Percentiles rank a stretch among this genome's conserved stretches.
Evolutionary conservation across 2,113 vertebrate genomes (phyloP).

Genomic region (Martes martes): DNA sequence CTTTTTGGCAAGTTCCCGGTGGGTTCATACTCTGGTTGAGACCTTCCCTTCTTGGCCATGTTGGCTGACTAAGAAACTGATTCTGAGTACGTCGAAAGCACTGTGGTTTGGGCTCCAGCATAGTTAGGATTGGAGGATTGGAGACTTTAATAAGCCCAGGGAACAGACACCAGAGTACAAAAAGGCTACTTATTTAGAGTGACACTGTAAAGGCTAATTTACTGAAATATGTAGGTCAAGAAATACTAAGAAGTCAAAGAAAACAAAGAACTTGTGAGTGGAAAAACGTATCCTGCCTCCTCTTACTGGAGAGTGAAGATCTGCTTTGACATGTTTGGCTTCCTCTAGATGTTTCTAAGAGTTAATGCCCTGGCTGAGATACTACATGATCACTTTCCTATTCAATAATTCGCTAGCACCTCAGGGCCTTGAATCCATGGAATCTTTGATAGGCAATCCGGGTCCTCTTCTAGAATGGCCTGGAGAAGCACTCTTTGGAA

Average conservation of each 20-base stretch:
- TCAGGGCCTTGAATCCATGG: background rate
- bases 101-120: background rate
- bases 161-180: background rate
- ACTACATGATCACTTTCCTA: background rate
- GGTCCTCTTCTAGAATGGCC: background rate
- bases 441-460: background rate
- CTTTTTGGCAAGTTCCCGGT: background rate
- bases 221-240: background rate
- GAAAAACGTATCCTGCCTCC: background rate
- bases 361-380: background rate
- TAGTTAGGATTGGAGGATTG: background rate
- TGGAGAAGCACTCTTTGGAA: background rate
- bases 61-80: background rate
- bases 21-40: background rate
- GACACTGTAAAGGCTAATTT: background rate
- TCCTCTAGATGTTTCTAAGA: background rate
- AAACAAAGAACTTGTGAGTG: slow-evolving; percentile 22
- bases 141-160: background rate
- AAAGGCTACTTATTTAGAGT: slow-evolving; percentile 8
- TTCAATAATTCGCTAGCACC: background rate
- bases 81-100: background rate
- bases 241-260: slow-evolving; percentile 28
- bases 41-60: background rate
- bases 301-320: background rate
- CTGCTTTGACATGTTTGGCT: background rate